phyloP scores from a whole-genome alignment of 2,113 vertebrate genomes.

The Salvelinus namaycush region DNA sequence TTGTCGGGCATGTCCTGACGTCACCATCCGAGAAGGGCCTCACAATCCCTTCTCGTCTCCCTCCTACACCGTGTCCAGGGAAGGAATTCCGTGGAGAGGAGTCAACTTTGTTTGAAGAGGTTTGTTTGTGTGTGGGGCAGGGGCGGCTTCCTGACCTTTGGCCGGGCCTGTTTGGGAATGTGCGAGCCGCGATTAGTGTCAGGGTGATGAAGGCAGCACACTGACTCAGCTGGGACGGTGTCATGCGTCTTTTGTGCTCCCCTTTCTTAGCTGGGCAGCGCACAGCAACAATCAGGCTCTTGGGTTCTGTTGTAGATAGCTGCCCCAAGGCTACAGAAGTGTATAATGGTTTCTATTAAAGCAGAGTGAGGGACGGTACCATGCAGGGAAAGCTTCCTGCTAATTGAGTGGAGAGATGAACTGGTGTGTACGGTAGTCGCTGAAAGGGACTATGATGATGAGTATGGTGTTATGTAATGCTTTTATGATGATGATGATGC shows the following conservation, averaged over 20 bases:
- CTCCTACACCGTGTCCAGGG: slow-evolving; percentile 34
- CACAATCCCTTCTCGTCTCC: slow-evolving; percentile 21
- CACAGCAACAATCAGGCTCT: neutral
- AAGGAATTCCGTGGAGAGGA: slow-evolving; percentile 46
- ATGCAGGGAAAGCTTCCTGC: neutral
- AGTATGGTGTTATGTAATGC: neutral
- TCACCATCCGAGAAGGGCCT: slow-evolving; percentile 18
- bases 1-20: slow-evolving; percentile 18
- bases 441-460: neutral
- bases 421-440: neutral
- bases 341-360: neutral
- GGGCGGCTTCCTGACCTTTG: slow-evolving; percentile 59
- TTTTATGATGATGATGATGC: neutral
- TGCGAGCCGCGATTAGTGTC: neutral
- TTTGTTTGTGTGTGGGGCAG: slow-evolving; percentile 61
- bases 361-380: neutral
- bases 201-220: too few relatives aligned
- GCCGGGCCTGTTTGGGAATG: neutral
- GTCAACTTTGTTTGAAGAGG: slow-evolving; percentile 57
- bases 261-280: neutral
- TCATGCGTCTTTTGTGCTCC: neutral
- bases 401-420: neutral
- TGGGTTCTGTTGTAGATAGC: neutral
- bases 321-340: neutral
- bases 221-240: too few relatives aligned